Evolutionary conservation across 2,888 invertebrate genomes (phyloP).

Genomic region (Meliscaeva auricollis): DNA sequence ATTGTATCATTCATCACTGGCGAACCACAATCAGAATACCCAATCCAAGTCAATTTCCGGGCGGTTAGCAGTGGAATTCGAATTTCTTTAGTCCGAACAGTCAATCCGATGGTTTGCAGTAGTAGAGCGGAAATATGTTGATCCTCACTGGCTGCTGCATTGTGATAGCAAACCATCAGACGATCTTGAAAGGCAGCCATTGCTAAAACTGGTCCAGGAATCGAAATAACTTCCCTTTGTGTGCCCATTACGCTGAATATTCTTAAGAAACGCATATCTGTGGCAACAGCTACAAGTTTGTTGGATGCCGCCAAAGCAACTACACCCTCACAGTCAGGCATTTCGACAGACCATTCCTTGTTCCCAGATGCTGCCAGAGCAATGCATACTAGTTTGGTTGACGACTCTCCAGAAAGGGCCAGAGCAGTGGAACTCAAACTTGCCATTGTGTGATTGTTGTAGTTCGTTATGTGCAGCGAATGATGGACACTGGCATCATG

Average conservation of each 20-base stretch:
- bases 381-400: constrained; percentile 90
- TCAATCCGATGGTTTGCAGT: constrained; percentile 85
- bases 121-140: constrained; percentile 86
- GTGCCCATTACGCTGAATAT: constrained; percentile 94
- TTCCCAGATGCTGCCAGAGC: constrained; percentile 89
- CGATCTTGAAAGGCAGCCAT: constrained; percentile 87
- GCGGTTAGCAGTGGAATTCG: constrained; percentile 88
- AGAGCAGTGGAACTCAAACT: constrained; percentile 92
- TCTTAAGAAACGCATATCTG: constrained; percentile 90
- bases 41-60: constrained; percentile 89
- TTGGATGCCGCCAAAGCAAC: constrained; percentile 88
- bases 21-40: constrained; percentile 92
- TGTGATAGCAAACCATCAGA: constrained; percentile 89
- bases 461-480: constrained; percentile 95
- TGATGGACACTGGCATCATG: constrained; percentile 96
- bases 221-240: constrained; percentile 90
- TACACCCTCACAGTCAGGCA: constrained; percentile 92
- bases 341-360: constrained; percentile 93
- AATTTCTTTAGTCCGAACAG: constrained; percentile 85
- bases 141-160: constrained; percentile 85
- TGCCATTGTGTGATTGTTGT: constrained; percentile 93
- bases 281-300: constrained; percentile 92
- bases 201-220: constrained; percentile 90
- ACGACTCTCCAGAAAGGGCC: constrained; percentile 90
- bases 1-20: constrained; percentile 91